These are phyloP conservation scores for Drosophila lacteicornis DNA, from an alignment of 1,140 invertebrate species.

Conservation along the genomic window DNA sequence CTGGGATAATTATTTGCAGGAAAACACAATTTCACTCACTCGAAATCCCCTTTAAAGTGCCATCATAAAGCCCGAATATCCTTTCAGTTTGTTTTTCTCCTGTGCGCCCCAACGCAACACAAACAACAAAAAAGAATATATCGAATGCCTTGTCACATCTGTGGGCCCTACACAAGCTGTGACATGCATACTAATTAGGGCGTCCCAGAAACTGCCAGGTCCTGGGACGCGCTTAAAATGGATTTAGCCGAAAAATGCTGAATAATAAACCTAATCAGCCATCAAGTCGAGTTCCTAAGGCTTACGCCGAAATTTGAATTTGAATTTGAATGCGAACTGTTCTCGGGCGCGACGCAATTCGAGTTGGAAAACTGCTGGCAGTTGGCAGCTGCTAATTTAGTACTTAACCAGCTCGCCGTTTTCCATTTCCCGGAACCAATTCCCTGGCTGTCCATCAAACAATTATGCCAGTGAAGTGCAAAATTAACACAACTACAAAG, in stretches of 20 bases:
- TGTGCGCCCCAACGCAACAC: not conserved
- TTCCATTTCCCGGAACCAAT: slow-evolving; percentile 14
- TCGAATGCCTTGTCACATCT: slow-evolving; percentile 41
- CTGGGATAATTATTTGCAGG: slow-evolving; percentile 38
- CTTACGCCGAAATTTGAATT: slow-evolving; percentile 54
- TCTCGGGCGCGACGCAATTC: slow-evolving; percentile 46
- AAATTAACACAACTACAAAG: slow-evolving; percentile 9
- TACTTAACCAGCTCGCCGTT: slow-evolving; percentile 38
- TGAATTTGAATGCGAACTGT: slow-evolving; percentile 56
- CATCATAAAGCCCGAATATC: not conserved
- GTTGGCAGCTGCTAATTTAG: slow-evolving; percentile 44
- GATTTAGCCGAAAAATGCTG: slow-evolving; percentile 61
- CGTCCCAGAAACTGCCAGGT: slow-evolving; percentile 12
- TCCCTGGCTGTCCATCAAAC: slow-evolving; percentile 35
- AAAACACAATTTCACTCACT: not conserved
- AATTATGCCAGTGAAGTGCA: slow-evolving; percentile 37
- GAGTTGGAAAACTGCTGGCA: slow-evolving; percentile 27
- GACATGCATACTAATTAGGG: slow-evolving; percentile 77
- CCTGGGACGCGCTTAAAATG: slow-evolving; percentile 58
- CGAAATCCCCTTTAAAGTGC: slow-evolving; percentile 35
- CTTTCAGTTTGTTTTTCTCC: slow-evolving; percentile 14
- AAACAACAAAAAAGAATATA: slow-evolving; percentile 9
- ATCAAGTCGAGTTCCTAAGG: slow-evolving; percentile 31
- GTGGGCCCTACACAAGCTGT: slow-evolving; percentile 42
- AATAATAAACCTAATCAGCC: slow-evolving; percentile 80